Conservation (phyloP, 2,888 invertebrate species). For the Lepidonotus clava region DNA sequence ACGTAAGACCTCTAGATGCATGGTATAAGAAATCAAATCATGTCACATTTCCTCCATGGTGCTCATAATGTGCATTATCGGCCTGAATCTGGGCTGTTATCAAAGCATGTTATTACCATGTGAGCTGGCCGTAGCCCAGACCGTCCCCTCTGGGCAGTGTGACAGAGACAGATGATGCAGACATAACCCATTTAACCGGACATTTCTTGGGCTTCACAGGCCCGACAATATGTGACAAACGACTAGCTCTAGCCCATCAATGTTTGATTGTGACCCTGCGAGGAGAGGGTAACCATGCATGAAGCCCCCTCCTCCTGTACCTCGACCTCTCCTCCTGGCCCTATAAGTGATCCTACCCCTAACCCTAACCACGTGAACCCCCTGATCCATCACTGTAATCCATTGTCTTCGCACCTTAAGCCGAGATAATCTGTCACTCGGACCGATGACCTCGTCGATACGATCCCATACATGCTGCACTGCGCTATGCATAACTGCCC, state of each 20-base stretch:
- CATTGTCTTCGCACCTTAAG: constrained; percentile 44
- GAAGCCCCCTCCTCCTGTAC: neutral
- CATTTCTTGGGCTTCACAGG: neutral
- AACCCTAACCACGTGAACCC: too few relatives aligned
- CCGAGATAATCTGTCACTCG: constrained; percentile 28
- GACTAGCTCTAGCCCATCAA: neutral
- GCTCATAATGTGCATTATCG: too few relatives aligned
- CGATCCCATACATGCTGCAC: too few relatives aligned
- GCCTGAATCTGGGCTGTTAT: too few relatives aligned
- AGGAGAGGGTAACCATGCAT: neutral
- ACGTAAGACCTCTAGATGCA: too few relatives aligned
- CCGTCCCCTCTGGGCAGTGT: neutral
- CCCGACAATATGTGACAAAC: constrained; percentile 12
- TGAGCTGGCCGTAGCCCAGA: too few relatives aligned
- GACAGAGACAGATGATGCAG: constrained; percentile 19
- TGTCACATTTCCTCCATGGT: too few relatives aligned
- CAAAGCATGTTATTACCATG: too few relatives aligned
- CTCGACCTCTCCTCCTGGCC: neutral
- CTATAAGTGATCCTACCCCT: neutral
- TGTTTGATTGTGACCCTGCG: constrained; percentile 44
- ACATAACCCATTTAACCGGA: constrained; percentile 11
- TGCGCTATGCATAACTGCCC: too few relatives aligned
- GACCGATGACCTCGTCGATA: neutral
- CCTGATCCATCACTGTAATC: constrained; percentile 24
- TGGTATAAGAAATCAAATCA: too few relatives aligned